Base-by-base conservation (phyloP, 2,888 invertebrate species). In the Apamea monoglypha region DNA sequence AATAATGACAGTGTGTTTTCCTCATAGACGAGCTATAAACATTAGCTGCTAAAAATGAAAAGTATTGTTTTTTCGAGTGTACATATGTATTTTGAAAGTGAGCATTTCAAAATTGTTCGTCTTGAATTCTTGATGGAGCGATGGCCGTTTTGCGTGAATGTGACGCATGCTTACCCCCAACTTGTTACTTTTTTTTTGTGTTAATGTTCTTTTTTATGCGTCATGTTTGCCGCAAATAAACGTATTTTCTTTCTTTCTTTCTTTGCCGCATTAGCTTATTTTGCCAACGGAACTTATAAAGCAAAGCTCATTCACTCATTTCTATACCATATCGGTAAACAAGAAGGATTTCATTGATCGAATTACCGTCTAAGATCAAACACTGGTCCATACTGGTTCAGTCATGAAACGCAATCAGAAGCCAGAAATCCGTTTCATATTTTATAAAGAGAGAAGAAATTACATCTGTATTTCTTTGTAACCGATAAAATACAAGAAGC, bases 401-500 rank as follows among this genome's bases (percentile, higher is more conserved):
- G 44, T 83, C 74, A 73, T 76, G 68, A 83, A 84, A 87, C 70
- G 67, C 74, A 74, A 77, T 32, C 56, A 68, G 76, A 75, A 77
- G 59, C 73, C 73, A 84, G 21, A 80, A 70, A 74, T 74, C 69
- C 66, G 56, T 74, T 78, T 67, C 59, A 80, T 76, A 69, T 80
- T 72, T 74, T 75, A 76, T 68, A 66, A 63, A 74, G 44, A 75
- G 73, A 59, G 64, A 18, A 74, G n/a, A n/a, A n/a, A n/a, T n/a
- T 78, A 81, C 68, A 71, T 68, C 68, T 86, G 70, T 71, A 83
- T 73, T 86, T 88, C 74, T 78, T 77, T 78, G 87, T 76, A 79
- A 81, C 71, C 82, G 59, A 88, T 87, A 84, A 85, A 89, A 85
- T 78, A 78, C 81, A 80, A 82, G 82, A 68, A 80, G 72, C 73